phyloP scores from a whole-genome alignment of 1,140 invertebrate genomes.

The Pachypeltis micranthus region DNA sequence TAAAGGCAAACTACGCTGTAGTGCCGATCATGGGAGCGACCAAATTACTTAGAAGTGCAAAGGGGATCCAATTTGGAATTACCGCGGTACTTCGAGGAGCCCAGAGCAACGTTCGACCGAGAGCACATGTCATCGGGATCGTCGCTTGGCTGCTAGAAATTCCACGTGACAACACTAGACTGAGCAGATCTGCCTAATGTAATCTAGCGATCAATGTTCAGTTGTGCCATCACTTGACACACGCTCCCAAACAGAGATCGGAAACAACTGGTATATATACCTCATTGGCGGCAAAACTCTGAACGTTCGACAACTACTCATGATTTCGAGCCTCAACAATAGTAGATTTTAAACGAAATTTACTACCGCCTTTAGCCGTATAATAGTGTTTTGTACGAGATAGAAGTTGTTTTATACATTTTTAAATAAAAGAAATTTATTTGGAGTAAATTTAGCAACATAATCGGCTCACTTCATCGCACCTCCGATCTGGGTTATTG shows the following conservation, averaged over 20 bases:
- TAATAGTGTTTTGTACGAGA: not conserved
- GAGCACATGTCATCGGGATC: constrained; percentile 41
- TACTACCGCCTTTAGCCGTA: not conserved
- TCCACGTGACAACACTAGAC: constrained; percentile 45
- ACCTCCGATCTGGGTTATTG: too few species aligned
- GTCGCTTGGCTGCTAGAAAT: constrained; percentile 44
- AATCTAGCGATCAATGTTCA: constrained; percentile 51
- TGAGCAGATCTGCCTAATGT: constrained; percentile 49
- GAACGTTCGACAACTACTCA: not conserved
- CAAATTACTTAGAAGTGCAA: constrained; percentile 44
- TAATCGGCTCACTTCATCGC: too few species aligned
- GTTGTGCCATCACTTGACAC: constrained; percentile 51
- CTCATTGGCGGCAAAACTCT: not conserved
- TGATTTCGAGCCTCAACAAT: too few species aligned
- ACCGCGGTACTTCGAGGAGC: constrained; percentile 46
- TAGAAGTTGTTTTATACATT: not conserved
- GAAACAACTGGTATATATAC: constrained; percentile 16
- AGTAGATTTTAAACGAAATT: not conserved
- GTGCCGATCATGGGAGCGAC: constrained; percentile 46
- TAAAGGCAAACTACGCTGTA: constrained; percentile 41
- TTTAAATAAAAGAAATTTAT: too few species aligned
- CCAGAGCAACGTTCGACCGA: constrained; percentile 42
- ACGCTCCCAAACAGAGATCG: constrained; percentile 36
- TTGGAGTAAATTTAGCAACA: too few species aligned
- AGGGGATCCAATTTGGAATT: constrained; percentile 46